Conservation (phyloP, 2,888 invertebrate genomes). For the Bembecia ichneumoniformis region DNA sequence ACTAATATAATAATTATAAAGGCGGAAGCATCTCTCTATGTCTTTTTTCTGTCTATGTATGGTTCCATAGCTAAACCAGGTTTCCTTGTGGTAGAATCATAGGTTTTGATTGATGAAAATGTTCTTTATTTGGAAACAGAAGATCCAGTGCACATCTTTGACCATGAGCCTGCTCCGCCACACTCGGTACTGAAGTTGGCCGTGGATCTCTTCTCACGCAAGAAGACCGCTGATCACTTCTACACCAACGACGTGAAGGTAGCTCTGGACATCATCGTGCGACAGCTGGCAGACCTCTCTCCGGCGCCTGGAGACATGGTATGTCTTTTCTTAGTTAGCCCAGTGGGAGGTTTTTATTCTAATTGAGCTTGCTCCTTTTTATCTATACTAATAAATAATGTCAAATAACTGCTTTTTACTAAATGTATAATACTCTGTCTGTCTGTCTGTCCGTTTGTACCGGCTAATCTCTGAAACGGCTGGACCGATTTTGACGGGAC, state of each 20-base stretch:
- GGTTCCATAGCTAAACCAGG: no score
- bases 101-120: no score
- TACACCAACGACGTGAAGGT: slow-evolving; percentile 97
- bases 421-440: background rate
- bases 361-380: no score
- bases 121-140: slow-evolving; percentile 58
- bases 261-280: slow-evolving; percentile 91
- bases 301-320: slow-evolving; percentile 86
- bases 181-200: slow-evolving; percentile 92
- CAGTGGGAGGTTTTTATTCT: slow-evolving; percentile 54
- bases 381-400: no score
- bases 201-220: slow-evolving; percentile 85
- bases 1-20: no score
- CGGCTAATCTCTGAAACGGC: no score
- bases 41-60: no score
- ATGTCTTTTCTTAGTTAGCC: slow-evolving; percentile 7
- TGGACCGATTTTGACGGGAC: no score
- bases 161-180: slow-evolving; percentile 83
- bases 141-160: slow-evolving; percentile 89
- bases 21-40: no score
- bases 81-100: no score
- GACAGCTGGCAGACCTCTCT: slow-evolving; percentile 91
- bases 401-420: no score
- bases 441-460: no score
- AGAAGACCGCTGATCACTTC: slow-evolving; percentile 86